A percentile compares a stretch with the other conserved stretches of the same genome.
Conservation (phyloP, 2,888 invertebrate species). For the Agrenia bidenticulata region DNA sequence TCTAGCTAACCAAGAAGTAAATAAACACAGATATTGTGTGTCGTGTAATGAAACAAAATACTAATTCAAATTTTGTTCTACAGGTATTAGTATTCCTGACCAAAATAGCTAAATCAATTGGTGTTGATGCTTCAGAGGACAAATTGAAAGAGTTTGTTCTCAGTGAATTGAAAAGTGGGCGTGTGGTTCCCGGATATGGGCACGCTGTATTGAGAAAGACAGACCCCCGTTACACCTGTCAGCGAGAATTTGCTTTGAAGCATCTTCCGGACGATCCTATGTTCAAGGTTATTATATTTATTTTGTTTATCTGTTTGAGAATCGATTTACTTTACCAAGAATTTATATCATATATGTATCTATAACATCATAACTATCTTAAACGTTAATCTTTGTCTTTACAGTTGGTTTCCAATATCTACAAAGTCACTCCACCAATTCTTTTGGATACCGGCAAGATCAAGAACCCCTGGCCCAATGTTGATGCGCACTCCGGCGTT, state of each 20-base stretch:
- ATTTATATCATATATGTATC: no score
- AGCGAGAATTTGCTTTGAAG: constrained; percentile 90
- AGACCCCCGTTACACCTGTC: constrained; percentile 88
- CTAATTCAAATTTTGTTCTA: constrained; percentile 51
- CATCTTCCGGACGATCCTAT: constrained; percentile 88
- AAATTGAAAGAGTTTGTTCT: constrained; percentile 94
- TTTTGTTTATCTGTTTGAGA: not conserved
- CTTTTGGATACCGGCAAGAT: constrained; percentile 91
- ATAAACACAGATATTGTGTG: no score
- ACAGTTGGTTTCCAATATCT: constrained; percentile 80
- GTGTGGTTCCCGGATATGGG: constrained; percentile 96
- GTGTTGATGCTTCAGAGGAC: constrained; percentile 82
- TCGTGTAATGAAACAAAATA: not conserved
- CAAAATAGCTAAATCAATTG: constrained; percentile 82
- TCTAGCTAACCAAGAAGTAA: constrained; percentile 86
- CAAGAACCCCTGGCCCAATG: constrained; percentile 98
- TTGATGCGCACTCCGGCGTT: constrained; percentile 95
- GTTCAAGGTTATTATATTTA: constrained; percentile 67
- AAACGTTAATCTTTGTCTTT: not conserved
- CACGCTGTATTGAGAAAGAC: constrained; percentile 95
- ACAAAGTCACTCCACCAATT: constrained; percentile 89
- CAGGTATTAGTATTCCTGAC: constrained; percentile 90
- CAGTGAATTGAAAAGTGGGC: constrained; percentile 93
- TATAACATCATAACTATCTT: not conserved
- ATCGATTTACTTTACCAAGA: no score